Conservation (phyloP, 2,797 vertebrate species). For the Loriculus beryllinus region DNA sequence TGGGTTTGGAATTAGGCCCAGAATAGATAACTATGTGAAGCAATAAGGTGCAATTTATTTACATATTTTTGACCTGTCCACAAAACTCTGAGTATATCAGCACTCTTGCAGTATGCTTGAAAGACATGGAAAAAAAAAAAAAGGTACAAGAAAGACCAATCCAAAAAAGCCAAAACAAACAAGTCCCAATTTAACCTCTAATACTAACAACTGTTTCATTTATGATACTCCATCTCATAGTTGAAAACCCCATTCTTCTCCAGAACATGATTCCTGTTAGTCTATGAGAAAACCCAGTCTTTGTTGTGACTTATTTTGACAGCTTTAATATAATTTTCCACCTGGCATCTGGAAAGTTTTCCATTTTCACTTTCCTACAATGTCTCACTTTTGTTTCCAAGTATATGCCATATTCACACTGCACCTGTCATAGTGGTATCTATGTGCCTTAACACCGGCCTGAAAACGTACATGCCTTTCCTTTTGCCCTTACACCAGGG, state of each 20-base stretch:
- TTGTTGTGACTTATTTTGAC: slow-evolving; percentile 66
- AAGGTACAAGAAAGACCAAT: not conserved
- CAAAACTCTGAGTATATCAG: not conserved
- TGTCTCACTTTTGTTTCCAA: slow-evolving; percentile 57
- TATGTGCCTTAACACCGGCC: not conserved
- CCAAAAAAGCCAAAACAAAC: not conserved
- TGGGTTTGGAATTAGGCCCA: slow-evolving; percentile 26
- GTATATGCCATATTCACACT: not conserved
- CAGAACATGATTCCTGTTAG: slow-evolving; percentile 44
- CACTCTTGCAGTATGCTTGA: not conserved
- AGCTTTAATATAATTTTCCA: slow-evolving; percentile 60
- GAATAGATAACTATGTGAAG: not conserved
- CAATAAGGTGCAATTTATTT: not conserved
- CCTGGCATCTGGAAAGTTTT: slow-evolving; percentile 61
- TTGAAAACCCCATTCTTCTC: not conserved
- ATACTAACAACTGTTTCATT: not conserved
- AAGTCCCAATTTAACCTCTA: not conserved
- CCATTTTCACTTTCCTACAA: slow-evolving; percentile 42
- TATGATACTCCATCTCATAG: not conserved
- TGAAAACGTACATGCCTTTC: not conserved
- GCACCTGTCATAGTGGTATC: slow-evolving; percentile 19
- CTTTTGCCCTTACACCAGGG: not conserved
- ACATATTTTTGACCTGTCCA: slow-evolving; percentile 10
- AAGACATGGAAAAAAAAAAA: not conserved
- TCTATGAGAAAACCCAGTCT: slow-evolving; percentile 7